Evolutionary conservation across 2,888 invertebrate species (phyloP).

Genomic region (Pardosa pseudoannulata): DNA sequence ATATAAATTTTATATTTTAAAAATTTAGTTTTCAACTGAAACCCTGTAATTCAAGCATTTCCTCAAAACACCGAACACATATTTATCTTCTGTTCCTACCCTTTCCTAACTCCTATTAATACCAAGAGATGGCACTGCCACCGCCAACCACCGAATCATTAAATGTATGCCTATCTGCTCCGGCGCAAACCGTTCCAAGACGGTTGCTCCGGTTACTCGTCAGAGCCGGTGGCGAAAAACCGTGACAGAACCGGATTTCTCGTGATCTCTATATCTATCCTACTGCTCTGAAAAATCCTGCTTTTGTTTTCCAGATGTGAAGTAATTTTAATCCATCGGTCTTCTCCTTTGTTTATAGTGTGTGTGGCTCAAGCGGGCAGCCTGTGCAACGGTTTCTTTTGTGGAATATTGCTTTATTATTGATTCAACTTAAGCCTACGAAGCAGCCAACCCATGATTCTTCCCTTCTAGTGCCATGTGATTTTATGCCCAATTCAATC

Average conservation of each 20-base stretch:
- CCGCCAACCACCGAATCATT: background rate
- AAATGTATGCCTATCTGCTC: constrained; percentile 16
- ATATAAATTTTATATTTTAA: too few relatives aligned
- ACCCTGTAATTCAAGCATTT: too few relatives aligned
- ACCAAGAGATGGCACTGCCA: constrained; percentile 43
- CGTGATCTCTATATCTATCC: background rate
- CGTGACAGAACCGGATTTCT: background rate
- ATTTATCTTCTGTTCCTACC: too few relatives aligned
- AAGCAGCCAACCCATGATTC: background rate
- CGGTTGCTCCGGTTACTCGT: constrained; percentile 39
- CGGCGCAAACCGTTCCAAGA: constrained; percentile 58
- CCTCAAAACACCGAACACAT: too few relatives aligned
- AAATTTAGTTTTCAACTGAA: too few relatives aligned
- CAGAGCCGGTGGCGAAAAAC: constrained; percentile 3
- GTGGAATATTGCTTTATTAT: constrained; percentile 6
- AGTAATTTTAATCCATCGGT: background rate
- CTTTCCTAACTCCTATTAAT: background rate
- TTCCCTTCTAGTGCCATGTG: constrained; percentile 45
- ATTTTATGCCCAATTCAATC: constrained; percentile 12
- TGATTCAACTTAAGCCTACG: background rate
- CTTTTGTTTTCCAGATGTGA: background rate
- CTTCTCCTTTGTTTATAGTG: background rate
- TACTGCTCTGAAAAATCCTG: too few relatives aligned
- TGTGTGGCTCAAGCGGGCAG: background rate
- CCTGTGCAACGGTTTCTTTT: background rate